Evolutionary conservation across 2,888 invertebrate genomes (phyloP), one percentile per base, ranked within the genome.

Genomic region (Blomia tropicalis): DNA sequence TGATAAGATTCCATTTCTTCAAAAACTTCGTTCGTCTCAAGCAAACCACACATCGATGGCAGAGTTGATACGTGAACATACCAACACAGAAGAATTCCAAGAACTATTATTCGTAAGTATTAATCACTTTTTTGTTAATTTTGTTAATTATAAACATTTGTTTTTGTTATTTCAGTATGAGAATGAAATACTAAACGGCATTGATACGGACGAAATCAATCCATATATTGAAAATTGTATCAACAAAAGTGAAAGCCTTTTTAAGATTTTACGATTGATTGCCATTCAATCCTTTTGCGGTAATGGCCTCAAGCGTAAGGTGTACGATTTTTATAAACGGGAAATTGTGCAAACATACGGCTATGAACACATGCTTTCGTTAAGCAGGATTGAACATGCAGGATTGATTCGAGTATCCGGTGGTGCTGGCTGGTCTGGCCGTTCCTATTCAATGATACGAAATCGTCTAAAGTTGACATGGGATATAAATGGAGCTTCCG

Each of bases 141-240:
- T 22, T 5, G 5, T 54, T 54, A 54, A 22, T 54, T 54, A 5
- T 54, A 25, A 11, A 4, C n/a, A 4, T n/a, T n/a, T 51, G n/a
- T 47, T 47, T 4, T 47, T 47, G 17, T 23, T 27, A 5, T 14
- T 27, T 3, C 44, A 62, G 43, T 58, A 43, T 43, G 92, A 93
- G 71, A 93, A 93, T 72, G 93, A 95, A 71, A 84, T 96, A 69
- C 77, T 93, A 68, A 84, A 90, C 71, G 88, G 90, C 65, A 81
- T 88, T 23, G 92, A 93, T 70, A 85, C 88, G 1, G 96, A 96
- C 70, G 89, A 87, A 73, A 79, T 84, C 0, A 83, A 86, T 72
- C 77, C 85, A 0, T 89, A 83, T 71, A 90, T 98, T 65, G 96
- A 96, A 75, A 89, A 92, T 71, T 80, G 86, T 70, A 91, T 96